Evolutionary conservation across 2,888 invertebrate genomes (phyloP).

Genomic region (Lycophotia porphyrea): DNA sequence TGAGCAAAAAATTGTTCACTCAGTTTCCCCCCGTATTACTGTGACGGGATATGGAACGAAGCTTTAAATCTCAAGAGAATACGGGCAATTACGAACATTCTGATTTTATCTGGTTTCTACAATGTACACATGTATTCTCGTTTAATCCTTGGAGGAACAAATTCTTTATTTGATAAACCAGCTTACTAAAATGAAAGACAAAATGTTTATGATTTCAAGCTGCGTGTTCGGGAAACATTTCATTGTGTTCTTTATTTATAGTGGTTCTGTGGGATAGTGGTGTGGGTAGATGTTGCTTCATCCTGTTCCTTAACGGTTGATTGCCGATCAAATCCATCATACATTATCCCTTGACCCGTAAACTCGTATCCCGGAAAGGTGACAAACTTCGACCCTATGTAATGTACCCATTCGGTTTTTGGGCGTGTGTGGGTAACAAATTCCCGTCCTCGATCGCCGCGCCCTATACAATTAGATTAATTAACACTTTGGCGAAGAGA

Average conservation of each 20-base stretch:
- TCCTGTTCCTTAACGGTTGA: conserved; percentile 64
- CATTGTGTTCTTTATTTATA: conserved; percentile 46
- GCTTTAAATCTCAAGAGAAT: conserved; percentile 67
- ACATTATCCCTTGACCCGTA: conserved; percentile 66
- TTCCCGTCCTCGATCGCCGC: conserved; percentile 56
- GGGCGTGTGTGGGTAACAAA: conserved; percentile 64
- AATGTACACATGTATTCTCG: conserved; percentile 55
- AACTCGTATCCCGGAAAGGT: conserved; percentile 59
- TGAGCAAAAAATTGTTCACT: conserved; percentile 75
- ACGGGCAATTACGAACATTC: conserved; percentile 67
- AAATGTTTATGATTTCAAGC: conserved; percentile 50
- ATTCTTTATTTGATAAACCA: conserved; percentile 58
- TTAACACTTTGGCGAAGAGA: conserved; percentile 59
- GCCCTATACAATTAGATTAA: conserved; percentile 66
- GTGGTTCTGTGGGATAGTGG: conserved; percentile 31
- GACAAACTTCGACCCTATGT: conserved; percentile 67
- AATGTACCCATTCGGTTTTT: conserved; percentile 60
- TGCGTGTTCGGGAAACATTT: conserved; percentile 35
- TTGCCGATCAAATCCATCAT: conserved; percentile 70
- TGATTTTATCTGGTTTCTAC: conserved; percentile 66
- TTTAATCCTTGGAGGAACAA: conserved; percentile 49
- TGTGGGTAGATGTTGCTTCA: conserved; percentile 41
- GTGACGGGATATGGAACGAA: conserved; percentile 60
- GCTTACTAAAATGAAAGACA: conserved; percentile 49
- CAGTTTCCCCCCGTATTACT: conserved; percentile 64